Percentiles rank a stretch among this genome's conserved stretches.
Conservation (phyloP, 92 coral and sea anemone species). For the Bergia sp. region DNA sequence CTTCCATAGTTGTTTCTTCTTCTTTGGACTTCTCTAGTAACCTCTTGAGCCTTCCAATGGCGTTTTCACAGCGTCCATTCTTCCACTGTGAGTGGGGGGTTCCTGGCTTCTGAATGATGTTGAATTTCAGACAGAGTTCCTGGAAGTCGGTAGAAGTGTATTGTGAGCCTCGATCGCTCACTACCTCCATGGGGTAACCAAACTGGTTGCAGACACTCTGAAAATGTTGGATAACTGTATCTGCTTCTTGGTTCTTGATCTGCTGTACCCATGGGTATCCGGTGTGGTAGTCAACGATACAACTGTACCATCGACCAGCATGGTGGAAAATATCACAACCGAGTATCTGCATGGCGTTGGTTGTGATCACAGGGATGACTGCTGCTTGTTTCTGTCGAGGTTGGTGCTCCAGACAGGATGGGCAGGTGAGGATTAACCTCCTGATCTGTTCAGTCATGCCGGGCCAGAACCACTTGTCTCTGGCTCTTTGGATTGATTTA, state of each 20-base stretch:
- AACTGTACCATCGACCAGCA: constrained; percentile 68
- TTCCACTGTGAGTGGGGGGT: constrained; percentile 76
- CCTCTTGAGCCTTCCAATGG: constrained; percentile 72
- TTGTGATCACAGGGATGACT: constrained; percentile 74
- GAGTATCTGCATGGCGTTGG: constrained; percentile 73
- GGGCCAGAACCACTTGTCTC: constrained; percentile 76
- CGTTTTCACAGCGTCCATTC: constrained; percentile 71
- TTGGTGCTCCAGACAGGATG: constrained; percentile 78
- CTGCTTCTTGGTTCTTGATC: constrained; percentile 72
- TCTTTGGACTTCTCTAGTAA: constrained; percentile 69
- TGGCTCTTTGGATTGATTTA: constrained; percentile 71
- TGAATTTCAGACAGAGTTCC: constrained; percentile 69
- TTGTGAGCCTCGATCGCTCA: constrained; percentile 75
- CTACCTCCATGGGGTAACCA: constrained; percentile 71
- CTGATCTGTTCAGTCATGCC: constrained; percentile 68
- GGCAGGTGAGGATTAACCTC: constrained; percentile 71
- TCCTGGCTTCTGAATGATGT: constrained; percentile 74
- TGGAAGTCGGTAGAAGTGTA: constrained; percentile 71
- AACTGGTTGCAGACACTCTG: constrained; percentile 75
- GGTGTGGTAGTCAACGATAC: constrained; percentile 68
- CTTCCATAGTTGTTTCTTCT: constrained; percentile 71
- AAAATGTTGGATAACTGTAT: constrained; percentile 67
- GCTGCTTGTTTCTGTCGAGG: constrained; percentile 75
- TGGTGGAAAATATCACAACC: constrained; percentile 76
- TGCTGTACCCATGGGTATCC: constrained; percentile 67